Evolutionary conservation across 2,888 invertebrate genomes (phyloP), one percentile per base, ranked within the genome.

Genomic region (Megastigmus dorsalis): DNA sequence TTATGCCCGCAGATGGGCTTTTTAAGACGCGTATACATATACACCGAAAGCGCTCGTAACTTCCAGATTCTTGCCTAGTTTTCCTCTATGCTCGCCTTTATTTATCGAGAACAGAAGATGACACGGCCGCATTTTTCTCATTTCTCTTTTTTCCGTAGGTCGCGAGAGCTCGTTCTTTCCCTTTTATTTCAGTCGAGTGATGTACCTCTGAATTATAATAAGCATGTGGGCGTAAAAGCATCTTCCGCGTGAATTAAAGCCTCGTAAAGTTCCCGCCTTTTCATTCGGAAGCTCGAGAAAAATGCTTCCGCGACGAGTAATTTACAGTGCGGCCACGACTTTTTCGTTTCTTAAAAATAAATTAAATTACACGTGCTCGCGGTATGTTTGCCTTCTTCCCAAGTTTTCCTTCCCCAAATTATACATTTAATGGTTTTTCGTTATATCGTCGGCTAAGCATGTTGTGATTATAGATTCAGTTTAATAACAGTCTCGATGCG

Each of bases 51-150:
- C n/a, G 45, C 60, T 74, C 73, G 68, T 74, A 74, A 66, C 43
- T 73, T 45, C 15, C 7, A 60, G 38, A 6, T 50, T 48, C 6
- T 36, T 18, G 5, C 6, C 6, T 36, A 18, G 5, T 10, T 38
- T 28, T 7, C 23, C 33, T 52, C 1, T n/a, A 36, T 15, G 23
- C 50, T 45, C 59, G 33, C 28, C 26, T 23, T 55, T 63, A 68
- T 74, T 74, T 74, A 74, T 55, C 30, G 60, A 38, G 18, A 67
- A 68, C 68, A 74, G 54, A 50, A 67, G 60, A 48, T 26, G 66
- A 23, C 43, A 26, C 26, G 23, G 41, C 7, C n/a, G 38, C 13
- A 59, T 66, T 52, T 66, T 57, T 62, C 48, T 57, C 15, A 20
- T 15, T 54, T 54, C 23, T 15, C 20, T 33, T 7, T 52, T 59